These are phyloP conservation scores for Cataglyphis altisquamis DNA, from an alignment of 2,888 invertebrate species.

Conservation along the genomic window DNA sequence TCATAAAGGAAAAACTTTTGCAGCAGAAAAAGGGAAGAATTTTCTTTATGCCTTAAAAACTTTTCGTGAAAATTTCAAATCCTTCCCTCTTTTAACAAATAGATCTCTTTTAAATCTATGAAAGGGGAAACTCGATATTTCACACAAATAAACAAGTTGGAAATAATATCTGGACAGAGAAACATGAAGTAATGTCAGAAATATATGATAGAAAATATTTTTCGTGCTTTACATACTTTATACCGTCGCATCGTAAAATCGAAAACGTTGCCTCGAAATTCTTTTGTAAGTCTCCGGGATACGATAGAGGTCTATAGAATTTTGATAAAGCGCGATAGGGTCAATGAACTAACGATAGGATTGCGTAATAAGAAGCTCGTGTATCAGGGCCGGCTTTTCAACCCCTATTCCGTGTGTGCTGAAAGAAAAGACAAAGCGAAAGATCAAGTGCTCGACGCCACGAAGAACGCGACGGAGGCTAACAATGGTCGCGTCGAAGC, in stretches of 20 bases:
- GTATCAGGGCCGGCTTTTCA: constrained; percentile 26
- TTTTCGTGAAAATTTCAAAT: constrained; percentile 5
- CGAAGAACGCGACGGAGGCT: constrained; percentile 33
- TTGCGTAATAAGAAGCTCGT: constrained; percentile 44
- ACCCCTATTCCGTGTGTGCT: not conserved
- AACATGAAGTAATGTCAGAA: not conserved
- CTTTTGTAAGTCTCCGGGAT: not conserved
- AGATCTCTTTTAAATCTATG: not conserved
- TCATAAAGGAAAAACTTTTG: not conserved
- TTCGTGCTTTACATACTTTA: constrained; percentile 12
- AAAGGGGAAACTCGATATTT: not conserved
- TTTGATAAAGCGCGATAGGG: constrained; percentile 31
- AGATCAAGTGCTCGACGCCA: constrained; percentile 39
- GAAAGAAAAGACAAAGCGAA: constrained; percentile 54
- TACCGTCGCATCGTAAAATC: not conserved
- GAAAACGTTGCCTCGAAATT: constrained; percentile 16
- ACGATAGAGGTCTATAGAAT: not conserved
- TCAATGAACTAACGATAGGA: constrained; percentile 27
- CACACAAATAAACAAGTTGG: not conserved
- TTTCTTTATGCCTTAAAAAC: not conserved
- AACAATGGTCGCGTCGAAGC: constrained; percentile 51
- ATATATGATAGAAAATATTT: not conserved
- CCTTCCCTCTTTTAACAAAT: constrained; percentile 4
- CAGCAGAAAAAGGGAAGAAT: not conserved
- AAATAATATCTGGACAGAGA: not conserved